Evolutionary conservation across 2,888 invertebrate genomes (phyloP).

Genomic region (Zelleria hepariella): DNA sequence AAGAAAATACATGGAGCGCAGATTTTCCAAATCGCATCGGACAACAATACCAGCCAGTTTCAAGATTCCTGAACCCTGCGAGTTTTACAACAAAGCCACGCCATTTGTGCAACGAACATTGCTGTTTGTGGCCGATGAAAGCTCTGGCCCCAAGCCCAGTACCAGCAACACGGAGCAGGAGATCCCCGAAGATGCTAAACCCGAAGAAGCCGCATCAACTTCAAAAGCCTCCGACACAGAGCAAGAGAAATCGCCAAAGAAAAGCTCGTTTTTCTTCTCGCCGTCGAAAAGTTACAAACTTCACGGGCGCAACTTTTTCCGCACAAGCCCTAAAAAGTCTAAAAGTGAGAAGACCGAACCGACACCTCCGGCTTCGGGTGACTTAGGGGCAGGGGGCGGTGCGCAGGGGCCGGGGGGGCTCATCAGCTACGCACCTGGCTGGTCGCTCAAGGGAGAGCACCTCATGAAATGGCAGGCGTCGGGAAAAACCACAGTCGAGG

Average conservation of each 20-base stretch:
- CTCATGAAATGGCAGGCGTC: constrained; percentile 75
- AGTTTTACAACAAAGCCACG: constrained; percentile 67
- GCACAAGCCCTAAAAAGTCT: constrained; percentile 67
- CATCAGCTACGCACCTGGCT: constrained; percentile 74
- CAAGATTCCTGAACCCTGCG: constrained; percentile 59
- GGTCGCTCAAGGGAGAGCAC: constrained; percentile 74
- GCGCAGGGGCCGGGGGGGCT: constrained; percentile 46
- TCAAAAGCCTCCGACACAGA: constrained; percentile 47
- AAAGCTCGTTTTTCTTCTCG: constrained; percentile 68
- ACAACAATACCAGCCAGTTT: constrained; percentile 63
- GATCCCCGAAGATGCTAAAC: constrained; percentile 23
- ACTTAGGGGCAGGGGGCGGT: constrained; percentile 15
- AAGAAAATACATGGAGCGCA: constrained; percentile 70
- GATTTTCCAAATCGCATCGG: constrained; percentile 57
- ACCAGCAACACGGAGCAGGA: constrained; percentile 24
- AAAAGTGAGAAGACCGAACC: constrained; percentile 54
- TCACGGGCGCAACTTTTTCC: constrained; percentile 64
- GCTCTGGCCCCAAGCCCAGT: constrained; percentile 50
- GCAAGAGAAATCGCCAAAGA: constrained; percentile 65
- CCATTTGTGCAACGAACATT: constrained; percentile 65
- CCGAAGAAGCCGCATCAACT: constrained; percentile 36
- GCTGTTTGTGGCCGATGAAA: constrained; percentile 62
- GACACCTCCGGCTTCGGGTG: constrained; percentile 13
- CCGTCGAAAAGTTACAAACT: constrained; percentile 66
- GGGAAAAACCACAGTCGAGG: constrained; percentile 73